Evolutionary conservation across 2,113 vertebrate species (phyloP).

Genomic region (Ia io): DNA sequence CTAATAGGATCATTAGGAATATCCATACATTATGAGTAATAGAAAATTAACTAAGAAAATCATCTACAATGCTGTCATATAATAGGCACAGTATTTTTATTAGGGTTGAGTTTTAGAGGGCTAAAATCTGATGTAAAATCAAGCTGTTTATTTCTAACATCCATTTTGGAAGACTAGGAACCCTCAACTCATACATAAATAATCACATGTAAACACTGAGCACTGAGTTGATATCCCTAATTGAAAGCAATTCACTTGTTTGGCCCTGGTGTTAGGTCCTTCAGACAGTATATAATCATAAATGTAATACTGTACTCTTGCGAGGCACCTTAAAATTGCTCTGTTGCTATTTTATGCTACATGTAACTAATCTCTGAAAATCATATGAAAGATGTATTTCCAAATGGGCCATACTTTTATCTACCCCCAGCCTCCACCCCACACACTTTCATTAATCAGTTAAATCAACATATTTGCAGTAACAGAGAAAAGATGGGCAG

Average conservation of each 20-base stretch:
- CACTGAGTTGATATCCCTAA: constrained; percentile 66
- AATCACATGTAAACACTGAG: constrained; percentile 72
- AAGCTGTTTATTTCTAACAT: constrained; percentile 63
- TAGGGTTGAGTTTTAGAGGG: constrained; percentile 63
- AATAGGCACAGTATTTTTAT: constrained; percentile 64
- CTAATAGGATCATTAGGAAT: constrained; percentile 81
- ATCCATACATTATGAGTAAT: constrained; percentile 76
- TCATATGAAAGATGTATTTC: background rate
- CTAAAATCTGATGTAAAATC: constrained; percentile 60
- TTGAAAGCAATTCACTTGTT: constrained; percentile 77
- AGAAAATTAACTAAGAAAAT: constrained; percentile 77
- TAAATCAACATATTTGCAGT: background rate
- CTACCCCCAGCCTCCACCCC: accelerated
- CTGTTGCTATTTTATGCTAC: constrained; percentile 57
- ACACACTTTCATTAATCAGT: background rate
- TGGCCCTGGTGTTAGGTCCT: constrained; percentile 68
- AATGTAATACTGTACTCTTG: constrained; percentile 68
- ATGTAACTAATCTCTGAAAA: constrained; percentile 48
- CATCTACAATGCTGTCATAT: constrained; percentile 64
- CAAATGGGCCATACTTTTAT: background rate
- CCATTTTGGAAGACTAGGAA: constrained; percentile 63
- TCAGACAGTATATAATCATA: constrained; percentile 74
- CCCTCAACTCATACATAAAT: constrained; percentile 75
- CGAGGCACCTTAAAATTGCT: constrained; percentile 58
- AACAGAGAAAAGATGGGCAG: background rate